Evolutionary conservation across 2,113 vertebrate genomes (phyloP).

Genomic region (Periophthalmus modestus): DNA sequence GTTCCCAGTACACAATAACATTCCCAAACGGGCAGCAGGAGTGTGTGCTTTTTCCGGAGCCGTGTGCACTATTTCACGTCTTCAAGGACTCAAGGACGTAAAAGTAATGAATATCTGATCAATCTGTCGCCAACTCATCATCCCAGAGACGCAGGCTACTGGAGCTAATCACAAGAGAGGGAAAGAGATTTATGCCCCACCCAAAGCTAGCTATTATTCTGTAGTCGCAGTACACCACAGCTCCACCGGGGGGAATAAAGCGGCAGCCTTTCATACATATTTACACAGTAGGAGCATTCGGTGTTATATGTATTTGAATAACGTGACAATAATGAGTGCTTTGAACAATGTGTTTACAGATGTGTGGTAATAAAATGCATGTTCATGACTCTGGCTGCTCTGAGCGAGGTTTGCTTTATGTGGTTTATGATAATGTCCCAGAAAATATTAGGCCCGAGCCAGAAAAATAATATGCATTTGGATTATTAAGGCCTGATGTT

Average conservation of each 20-base stretch:
- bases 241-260: not conserved
- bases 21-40: not conserved
- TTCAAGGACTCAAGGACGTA: constrained; percentile 18
- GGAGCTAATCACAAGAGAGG: constrained; percentile 15
- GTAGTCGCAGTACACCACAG: constrained; percentile 11
- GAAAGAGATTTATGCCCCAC: constrained; percentile 23
- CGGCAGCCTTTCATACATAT: not conserved
- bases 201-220: constrained; percentile 6
- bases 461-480: not conserved
- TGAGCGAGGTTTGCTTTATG: not conserved
- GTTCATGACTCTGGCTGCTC: not conserved
- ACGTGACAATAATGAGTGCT: not conserved
- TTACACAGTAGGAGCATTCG: not conserved
- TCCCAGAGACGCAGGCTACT: constrained; percentile 15
- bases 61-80: constrained; percentile 12
- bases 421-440: not conserved
- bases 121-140: constrained; percentile 12
- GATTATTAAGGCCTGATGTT: not conserved
- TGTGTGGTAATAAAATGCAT: not conserved
- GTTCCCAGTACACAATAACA: constrained; percentile 6
- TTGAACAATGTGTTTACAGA: not conserved
- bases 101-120: constrained; percentile 29
- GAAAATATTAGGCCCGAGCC: not conserved
- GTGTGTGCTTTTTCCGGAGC: constrained; percentile 20
- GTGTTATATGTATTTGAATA: not conserved